Base-by-base conservation (phyloP, 2,888 invertebrate species). In the Eurois occulta region DNA sequence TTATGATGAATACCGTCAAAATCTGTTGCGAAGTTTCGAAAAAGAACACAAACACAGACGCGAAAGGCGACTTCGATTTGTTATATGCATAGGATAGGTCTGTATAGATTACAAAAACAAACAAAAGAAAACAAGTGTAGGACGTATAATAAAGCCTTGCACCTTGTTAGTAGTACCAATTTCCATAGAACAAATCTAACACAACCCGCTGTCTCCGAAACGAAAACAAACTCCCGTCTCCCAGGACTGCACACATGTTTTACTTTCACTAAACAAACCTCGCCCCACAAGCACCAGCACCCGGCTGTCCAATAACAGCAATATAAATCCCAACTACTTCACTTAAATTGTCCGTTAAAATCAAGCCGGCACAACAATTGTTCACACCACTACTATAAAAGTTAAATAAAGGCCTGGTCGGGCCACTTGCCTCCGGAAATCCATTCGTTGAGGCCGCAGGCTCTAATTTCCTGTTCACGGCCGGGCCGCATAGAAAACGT, bases 381-480 rank as follows among this genome's bases (percentile, higher is more conserved):
- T 81, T 85, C 76, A 71, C 78, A 90, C 86, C 75, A 82, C 68
- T 82, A 89, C 91, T 92, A 92, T 93, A 92, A 92, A 91, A 92
- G 90, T 92, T 92, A 92, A 93, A 93, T 91, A 92, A 92, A 91
- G 88, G 88, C 83, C 82, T 80, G 83, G 67, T 82, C 70, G 72
- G 88, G 88, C 87, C 88, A 89, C 87, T 91, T 84, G 81, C 87
- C 86, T 76, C 87, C 91, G 93, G 93, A 93, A 93, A 92, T 93
- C 93, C 92, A 93, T 93, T 92, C 91, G 88, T 90, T 90, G 89
- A 82, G 89, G 85, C 91, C 90, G 88, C 89, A 91, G 92, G 91
- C 92, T 91, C 93, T 93, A 92, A 94, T 93, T 94, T 94, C 93
- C 93, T 92, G 91, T 88, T 87, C 81, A 86, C 87, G 86, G 88